Conservation (phyloP, 1,140 invertebrate species). For the Colletes latitarsis region DNA sequence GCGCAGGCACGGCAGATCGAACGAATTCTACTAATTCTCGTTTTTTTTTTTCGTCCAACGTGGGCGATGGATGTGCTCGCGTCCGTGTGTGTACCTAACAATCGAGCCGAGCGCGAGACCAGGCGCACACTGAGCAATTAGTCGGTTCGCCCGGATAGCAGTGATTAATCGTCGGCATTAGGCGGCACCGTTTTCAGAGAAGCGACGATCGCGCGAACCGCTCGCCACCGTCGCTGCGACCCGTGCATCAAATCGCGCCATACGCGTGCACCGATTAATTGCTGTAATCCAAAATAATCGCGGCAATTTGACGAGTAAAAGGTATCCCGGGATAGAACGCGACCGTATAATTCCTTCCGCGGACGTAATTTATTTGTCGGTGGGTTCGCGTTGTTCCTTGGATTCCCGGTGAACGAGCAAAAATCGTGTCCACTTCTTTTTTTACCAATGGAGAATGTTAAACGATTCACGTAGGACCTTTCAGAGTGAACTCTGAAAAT, state of each 20-base stretch:
- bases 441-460: no score
- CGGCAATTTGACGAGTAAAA: conserved; percentile 34
- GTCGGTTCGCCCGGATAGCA: conserved; percentile 19
- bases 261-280: conserved; percentile 25
- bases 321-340: neutral
- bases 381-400: neutral
- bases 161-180: conserved; percentile 50
- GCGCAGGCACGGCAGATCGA: neutral
- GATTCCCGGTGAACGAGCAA: neutral
- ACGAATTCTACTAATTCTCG: conserved; percentile 22
- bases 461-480: no score
- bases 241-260: conserved; percentile 17
- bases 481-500: no score
- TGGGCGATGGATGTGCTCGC: no score
- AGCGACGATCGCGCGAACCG: conserved; percentile 32
- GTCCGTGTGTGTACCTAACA: neutral
- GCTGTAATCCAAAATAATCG: conserved; percentile 40
- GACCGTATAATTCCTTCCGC: neutral
- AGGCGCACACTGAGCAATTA: conserved; percentile 37
- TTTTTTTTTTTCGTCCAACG: neutral
- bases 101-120: neutral
- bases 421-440: no score
- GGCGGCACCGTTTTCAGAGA: conserved; percentile 29
- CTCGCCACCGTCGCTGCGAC: neutral
- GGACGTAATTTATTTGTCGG: neutral